Conservation (phyloP, 2,797 vertebrate species). For the Syngnathus acus region DNA sequence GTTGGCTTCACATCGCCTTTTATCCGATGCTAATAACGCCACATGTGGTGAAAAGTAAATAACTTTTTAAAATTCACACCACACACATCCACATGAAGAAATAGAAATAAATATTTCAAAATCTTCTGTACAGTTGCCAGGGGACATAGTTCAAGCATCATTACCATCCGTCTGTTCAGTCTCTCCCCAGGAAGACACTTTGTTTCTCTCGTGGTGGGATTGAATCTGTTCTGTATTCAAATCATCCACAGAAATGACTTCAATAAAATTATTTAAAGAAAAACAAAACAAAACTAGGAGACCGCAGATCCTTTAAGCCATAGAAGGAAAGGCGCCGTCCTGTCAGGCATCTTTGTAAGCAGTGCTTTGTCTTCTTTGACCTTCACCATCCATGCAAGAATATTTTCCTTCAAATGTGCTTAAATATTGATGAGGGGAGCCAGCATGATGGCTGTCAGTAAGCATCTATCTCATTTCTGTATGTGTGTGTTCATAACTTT, state of each 20-base stretch:
- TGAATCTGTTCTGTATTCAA: conserved; percentile 26
- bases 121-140: neutral
- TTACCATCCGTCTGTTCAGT: conserved; percentile 19
- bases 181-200: conserved; percentile 9
- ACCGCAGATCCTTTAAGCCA: conserved; percentile 23
- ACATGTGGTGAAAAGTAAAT: conserved; percentile 1
- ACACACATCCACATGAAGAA: conserved; percentile 1
- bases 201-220: conserved; percentile 21
- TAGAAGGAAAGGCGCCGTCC: conserved; percentile 14
- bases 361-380: conserved; percentile 42
- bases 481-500: neutral
- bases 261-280: conserved; percentile 2
- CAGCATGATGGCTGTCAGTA: conserved; percentile 38
- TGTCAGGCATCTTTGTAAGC: conserved; percentile 16
- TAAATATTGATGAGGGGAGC: conserved; percentile 46
- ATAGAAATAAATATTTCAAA: neutral
- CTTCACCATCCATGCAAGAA: conserved; percentile 26
- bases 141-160: conserved; percentile 9
- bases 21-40: neutral
- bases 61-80: neutral
- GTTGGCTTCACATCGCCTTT: neutral
- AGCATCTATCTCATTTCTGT: conserved; percentile 17
- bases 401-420: conserved; percentile 43
- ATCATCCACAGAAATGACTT: conserved; percentile 23
- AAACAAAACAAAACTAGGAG: conserved; percentile 3